phyloP scores from a whole-genome alignment of 2,113 vertebrate species.

The Oreochromis tanganicae region DNA sequence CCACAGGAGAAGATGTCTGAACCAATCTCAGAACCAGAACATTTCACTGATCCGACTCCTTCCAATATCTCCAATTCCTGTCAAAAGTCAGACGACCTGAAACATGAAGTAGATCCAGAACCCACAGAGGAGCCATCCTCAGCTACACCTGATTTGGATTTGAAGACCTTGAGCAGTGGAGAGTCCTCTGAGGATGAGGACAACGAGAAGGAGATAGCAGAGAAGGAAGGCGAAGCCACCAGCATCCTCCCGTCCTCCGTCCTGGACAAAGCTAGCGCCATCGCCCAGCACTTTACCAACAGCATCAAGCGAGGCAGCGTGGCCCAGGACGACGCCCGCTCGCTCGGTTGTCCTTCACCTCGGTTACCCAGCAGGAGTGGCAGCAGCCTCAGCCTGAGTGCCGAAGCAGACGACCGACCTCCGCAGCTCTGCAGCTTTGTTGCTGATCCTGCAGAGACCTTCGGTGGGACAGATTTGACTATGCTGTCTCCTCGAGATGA shows the following conservation, averaged over 20 bases:
- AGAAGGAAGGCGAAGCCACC: background rate
- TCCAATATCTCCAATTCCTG: conserved; percentile 5
- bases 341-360: conserved; percentile 55
- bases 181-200: conserved; percentile 82
- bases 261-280: conserved; percentile 83
- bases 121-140: background rate
- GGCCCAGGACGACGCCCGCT: conserved; percentile 64
- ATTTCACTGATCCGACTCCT: background rate
- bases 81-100: background rate
- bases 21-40: background rate
- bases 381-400: conserved; percentile 71
- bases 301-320: conserved; percentile 73
- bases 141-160: conserved; percentile 46
- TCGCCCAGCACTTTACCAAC: conserved; percentile 78
- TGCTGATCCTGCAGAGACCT: background rate
- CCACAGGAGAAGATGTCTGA: background rate
- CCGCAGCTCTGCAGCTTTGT: background rate
- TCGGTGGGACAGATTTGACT: background rate
- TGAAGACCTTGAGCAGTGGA: conserved; percentile 75
- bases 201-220: conserved; percentile 36
- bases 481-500: conserved; percentile 47
- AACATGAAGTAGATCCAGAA: background rate
- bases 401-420: conserved; percentile 50
- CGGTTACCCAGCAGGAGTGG: conserved; percentile 67
- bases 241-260: conserved; percentile 88